phyloP scores from a whole-genome alignment of 2,888 invertebrate species.

The Drosophila flavopinicola region DNA sequence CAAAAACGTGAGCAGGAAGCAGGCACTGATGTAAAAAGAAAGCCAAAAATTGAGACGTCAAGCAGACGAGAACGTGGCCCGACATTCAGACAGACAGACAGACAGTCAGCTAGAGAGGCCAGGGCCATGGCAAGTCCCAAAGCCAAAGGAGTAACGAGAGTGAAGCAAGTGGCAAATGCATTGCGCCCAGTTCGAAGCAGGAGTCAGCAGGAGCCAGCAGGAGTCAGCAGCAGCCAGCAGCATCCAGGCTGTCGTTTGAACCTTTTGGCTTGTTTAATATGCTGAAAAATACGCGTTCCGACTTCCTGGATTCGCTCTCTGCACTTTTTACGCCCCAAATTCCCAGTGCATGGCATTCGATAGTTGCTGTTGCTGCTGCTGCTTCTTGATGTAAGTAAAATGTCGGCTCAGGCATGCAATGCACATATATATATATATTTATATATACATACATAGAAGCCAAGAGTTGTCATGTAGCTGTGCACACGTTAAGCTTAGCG shows the following conservation, averaged over 20 bases:
- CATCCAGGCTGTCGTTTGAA: constrained; percentile 29
- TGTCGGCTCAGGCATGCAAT: constrained; percentile 52
- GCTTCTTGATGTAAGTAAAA: constrained; percentile 64
- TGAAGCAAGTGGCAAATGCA: constrained; percentile 45
- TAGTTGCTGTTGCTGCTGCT: constrained; percentile 28
- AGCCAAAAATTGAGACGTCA: constrained; percentile 72
- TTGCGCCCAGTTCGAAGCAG: constrained; percentile 33
- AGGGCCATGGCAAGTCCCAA: constrained; percentile 36
- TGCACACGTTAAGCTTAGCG: background rate
- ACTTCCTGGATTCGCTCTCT: constrained; percentile 53
- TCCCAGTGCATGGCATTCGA: constrained; percentile 27
- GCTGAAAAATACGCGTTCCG: constrained; percentile 76
- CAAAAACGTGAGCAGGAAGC: constrained; percentile 63
- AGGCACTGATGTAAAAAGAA: constrained; percentile 44
- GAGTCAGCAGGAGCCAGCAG: background rate
- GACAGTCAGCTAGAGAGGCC: constrained; percentile 31
- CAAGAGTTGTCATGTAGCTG: constrained; percentile 18
- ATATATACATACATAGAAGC: no score
- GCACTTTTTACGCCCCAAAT: constrained; percentile 44
- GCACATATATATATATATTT: no score
- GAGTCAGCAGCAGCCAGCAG: background rate
- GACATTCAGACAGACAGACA: constrained; percentile 39
- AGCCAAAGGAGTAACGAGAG: constrained; percentile 13
- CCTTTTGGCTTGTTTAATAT: constrained; percentile 80
- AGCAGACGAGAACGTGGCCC: constrained; percentile 69